Base-by-base conservation (phyloP, 2,113 vertebrate genomes). In the Stictonetta naevosa region DNA sequence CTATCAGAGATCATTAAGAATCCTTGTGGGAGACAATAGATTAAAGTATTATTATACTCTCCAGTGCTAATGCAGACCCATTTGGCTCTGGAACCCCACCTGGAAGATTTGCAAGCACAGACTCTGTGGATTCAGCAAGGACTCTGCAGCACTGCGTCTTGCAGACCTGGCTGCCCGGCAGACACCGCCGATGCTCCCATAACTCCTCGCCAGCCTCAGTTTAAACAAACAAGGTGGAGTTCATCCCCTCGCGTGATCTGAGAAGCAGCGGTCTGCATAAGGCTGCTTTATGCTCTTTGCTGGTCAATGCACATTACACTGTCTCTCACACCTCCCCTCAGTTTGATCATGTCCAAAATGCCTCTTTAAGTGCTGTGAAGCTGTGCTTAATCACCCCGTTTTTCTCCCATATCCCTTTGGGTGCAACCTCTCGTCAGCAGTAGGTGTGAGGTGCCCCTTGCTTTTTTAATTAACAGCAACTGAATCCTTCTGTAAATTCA, bases 11-110 rank as follows among this genome's bases (percentile, higher is more conserved):
- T 90, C 90, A 75, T 86, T 90, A 86, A 60, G 90, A 83, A 93
- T 81, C 92, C 77, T 94, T 82, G 66, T 75, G 81, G 90, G 73
- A 93, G 66, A 94, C 62, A 72, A 60, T 52, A 92, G 85, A 92
- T 88, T 90, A 75, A 94, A 93, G 88, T 83, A 18, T 40, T 79
- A 25, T 62, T 78, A 10, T 36, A 20, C 52, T 75, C 19, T 55
- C 58, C 48, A 15, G 74, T 46, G 74, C 80, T 88, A 89, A 78
- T 40, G 69, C 66, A 83, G 81, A 58, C 31, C 55, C 22, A 0
- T 83, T 89, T 76, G 59, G 77, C 71, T 85, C 29, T 79, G 83
- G 80, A 86, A 50, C 33, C 13, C 53, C 62, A 36, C 5, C 0
- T 21, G 56, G 58, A 76, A 76, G 62, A 34, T 59, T 66, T 84